phyloP scores from a whole-genome alignment of 2,797 vertebrate species.

The Myotis daubentonii region DNA sequence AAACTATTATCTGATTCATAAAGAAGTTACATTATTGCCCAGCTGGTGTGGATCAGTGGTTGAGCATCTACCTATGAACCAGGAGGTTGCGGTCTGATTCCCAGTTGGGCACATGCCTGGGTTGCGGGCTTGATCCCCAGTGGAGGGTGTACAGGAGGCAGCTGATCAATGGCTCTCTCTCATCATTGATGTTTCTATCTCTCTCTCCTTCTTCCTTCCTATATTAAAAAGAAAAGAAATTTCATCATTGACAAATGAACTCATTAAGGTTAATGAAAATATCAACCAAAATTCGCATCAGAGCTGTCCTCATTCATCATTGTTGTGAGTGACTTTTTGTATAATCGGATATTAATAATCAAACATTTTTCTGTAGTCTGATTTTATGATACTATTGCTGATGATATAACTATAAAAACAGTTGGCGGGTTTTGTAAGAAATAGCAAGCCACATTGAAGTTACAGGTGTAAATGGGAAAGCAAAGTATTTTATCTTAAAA shows the following conservation, averaged over 20 bases:
- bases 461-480: background rate
- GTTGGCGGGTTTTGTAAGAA: background rate
- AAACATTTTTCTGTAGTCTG: background rate
- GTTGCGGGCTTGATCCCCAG: no score
- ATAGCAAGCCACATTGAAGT: constrained; percentile 18
- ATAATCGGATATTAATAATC: background rate
- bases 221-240: background rate
- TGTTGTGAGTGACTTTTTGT: background rate
- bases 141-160: no score
- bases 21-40: background rate
- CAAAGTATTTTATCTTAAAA: constrained; percentile 7
- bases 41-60: no score
- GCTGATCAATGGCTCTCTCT: no score
- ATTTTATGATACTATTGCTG: background rate
- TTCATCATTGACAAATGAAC: background rate
- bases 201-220: no score
- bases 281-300: background rate
- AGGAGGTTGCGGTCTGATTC: no score
- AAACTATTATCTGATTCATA: background rate
- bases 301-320: background rate
- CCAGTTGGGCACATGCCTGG: no score
- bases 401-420: background rate
- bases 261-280: background rate
- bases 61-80: no score
- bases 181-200: no score